phyloP scores from a whole-genome alignment of 2,797 vertebrate species.

The Mormyrus proboscirostris region DNA sequence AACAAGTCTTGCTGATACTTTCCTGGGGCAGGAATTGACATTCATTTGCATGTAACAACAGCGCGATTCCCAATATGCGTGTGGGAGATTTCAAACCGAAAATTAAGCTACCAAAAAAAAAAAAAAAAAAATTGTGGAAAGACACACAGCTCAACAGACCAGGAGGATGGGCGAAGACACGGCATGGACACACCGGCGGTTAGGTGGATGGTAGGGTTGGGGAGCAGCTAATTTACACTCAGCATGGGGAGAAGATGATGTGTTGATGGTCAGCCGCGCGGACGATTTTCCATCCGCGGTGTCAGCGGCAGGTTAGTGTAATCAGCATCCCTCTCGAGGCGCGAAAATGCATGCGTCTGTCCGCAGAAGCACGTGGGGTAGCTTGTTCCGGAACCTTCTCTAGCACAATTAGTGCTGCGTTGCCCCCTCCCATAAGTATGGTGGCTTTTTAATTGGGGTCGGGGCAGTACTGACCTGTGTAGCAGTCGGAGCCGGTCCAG shows the following conservation, averaged over 20 bases:
- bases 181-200: background rate
- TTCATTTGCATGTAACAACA: conserved; percentile 25
- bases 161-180: background rate
- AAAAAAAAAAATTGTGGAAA: background rate
- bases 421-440: background rate
- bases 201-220: conserved; percentile 37
- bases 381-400: background rate
- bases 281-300: conserved; percentile 17
- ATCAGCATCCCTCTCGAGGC: background rate
- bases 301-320: background rate
- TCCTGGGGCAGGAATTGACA: conserved; percentile 21
- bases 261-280: conserved; percentile 6
- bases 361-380: background rate
- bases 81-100: conserved; percentile 16
- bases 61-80: conserved; percentile 13
- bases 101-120: background rate
- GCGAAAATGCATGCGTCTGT: background rate
- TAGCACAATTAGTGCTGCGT: background rate
- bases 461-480: conserved; percentile 68
- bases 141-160: background rate
- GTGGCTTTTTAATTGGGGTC: background rate
- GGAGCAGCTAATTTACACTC: conserved; percentile 53
- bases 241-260: conserved; percentile 37
- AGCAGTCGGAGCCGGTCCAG: conserved; percentile 89
- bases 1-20: conserved; percentile 19